Evolutionary conservation across 1,140 invertebrate species (phyloP).

Genomic region (Akabosia matsudoensis): DNA sequence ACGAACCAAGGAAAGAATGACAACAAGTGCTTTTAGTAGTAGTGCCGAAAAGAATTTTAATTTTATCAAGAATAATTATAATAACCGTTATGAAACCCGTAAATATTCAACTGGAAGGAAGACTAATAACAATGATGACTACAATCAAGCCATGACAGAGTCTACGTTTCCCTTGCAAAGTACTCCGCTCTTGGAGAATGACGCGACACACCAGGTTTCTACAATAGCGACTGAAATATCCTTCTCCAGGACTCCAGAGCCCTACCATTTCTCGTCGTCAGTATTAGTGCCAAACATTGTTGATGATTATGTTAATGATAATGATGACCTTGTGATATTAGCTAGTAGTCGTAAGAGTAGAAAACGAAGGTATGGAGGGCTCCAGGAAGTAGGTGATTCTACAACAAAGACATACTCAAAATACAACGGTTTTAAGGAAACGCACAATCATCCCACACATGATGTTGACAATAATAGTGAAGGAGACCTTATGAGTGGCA

Average conservation of each 20-base stretch:
- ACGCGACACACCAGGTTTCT: too few species aligned
- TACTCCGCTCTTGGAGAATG: neutral
- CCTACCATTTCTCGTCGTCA: too few species aligned
- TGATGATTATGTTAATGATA: constrained; percentile 15
- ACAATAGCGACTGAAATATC: too few species aligned
- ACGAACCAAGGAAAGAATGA: neutral
- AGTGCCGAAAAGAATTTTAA: constrained; percentile 3
- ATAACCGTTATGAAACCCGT: constrained; percentile 2
- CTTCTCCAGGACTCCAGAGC: too few species aligned
- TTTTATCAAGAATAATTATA: neutral
- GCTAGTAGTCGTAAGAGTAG: neutral
- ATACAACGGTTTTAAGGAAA: neutral
- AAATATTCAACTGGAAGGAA: neutral
- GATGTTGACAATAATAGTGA: neutral
- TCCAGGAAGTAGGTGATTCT: constrained; percentile 5
- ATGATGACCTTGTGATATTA: constrained; percentile 25
- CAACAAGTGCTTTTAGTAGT: neutral
- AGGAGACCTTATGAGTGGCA: too few species aligned
- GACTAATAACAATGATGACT: too few species aligned
- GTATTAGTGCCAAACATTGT: constrained; percentile 18
- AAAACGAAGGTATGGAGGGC: neutral
- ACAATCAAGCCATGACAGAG: neutral
- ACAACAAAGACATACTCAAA: neutral
- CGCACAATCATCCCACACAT: neutral
- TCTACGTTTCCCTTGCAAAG: neutral